Evolutionary conservation across 2,888 invertebrate species (phyloP).

Genomic region (Oxystoma pomonae): DNA sequence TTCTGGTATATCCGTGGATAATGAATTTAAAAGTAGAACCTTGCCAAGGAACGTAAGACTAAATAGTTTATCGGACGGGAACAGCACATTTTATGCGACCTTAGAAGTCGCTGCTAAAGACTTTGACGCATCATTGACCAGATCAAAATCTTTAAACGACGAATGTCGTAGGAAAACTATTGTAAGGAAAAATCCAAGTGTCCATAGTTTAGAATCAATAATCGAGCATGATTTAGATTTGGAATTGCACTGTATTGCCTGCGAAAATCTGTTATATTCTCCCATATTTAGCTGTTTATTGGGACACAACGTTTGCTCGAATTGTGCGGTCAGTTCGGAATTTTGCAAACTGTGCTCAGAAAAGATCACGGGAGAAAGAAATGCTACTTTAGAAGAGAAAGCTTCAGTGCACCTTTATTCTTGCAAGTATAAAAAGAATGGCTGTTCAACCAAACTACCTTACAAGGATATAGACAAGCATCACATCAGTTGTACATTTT

Average conservation of each 20-base stretch:
- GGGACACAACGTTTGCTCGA: slow-evolving; percentile 33
- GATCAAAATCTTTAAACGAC: slow-evolving; percentile 29
- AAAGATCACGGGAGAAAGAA: slow-evolving; percentile 30
- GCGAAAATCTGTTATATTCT: slow-evolving; percentile 29
- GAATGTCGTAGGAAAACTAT: slow-evolving; percentile 20
- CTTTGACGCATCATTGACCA: not conserved
- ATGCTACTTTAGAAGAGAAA: slow-evolving; percentile 32
- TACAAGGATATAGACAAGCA: slow-evolving; percentile 31
- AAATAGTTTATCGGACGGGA: not conserved
- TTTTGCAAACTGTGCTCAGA: slow-evolving; percentile 30
- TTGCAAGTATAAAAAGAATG: slow-evolving; percentile 32
- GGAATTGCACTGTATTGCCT: slow-evolving; percentile 29
- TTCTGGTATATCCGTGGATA: not conserved
- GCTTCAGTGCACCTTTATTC: slow-evolving; percentile 28
- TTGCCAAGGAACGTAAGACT: not conserved
- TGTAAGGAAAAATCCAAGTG: slow-evolving; percentile 25
- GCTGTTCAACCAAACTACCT: slow-evolving; percentile 32
- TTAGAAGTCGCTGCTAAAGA: not conserved
- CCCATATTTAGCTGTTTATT: slow-evolving; percentile 35
- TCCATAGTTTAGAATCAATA: slow-evolving; percentile 28
- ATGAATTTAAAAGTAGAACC: not conserved
- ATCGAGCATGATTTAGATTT: slow-evolving; percentile 25
- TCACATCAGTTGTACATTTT: slow-evolving; percentile 33
- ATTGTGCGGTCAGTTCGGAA: slow-evolving; percentile 24
- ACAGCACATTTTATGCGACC: not conserved